Percentiles rank a stretch among this genome's conserved stretches.
Evolutionary conservation across 1,140 invertebrate genomes (phyloP).

Genomic region (Drosophila novamexicana): DNA sequence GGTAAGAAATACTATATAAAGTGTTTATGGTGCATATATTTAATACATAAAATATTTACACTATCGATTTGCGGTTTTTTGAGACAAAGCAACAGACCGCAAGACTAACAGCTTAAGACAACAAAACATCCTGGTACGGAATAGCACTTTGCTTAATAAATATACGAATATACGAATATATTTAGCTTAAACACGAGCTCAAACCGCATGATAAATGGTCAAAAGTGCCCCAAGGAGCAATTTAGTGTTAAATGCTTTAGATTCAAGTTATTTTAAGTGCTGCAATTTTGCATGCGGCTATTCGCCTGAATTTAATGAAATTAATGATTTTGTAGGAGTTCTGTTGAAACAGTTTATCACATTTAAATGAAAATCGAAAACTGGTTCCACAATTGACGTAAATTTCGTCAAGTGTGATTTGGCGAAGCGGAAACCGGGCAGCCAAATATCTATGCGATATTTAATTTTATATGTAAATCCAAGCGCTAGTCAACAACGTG

Average conservation of each 20-base stretch:
- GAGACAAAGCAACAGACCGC: slow-evolving; percentile 27
- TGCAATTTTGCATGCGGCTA: slow-evolving; percentile 14
- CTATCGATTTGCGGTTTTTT: slow-evolving; percentile 31
- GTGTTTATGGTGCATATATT: slow-evolving; percentile 19
- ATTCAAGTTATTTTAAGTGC: slow-evolving; percentile 3
- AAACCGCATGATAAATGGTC: slow-evolving; percentile 20
- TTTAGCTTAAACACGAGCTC: slow-evolving; percentile 1
- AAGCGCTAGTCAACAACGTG: slow-evolving; percentile 37
- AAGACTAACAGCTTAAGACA: slow-evolving; percentile 31
- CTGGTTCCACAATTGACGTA: slow-evolving; percentile 74
- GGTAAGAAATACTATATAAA: background rate
- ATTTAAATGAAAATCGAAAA: slow-evolving; percentile 50
- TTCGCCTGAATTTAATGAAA: slow-evolving; percentile 27
- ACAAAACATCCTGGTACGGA: slow-evolving; percentile 21
- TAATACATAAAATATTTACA: slow-evolving; percentile 23
- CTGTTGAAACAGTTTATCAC: slow-evolving; percentile 38
- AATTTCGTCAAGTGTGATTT: slow-evolving; percentile 46
- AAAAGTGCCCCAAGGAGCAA: slow-evolving; percentile 12
- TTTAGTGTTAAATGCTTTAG: slow-evolving; percentile 6
- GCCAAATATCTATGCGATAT: slow-evolving; percentile 55
- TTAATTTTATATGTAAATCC: slow-evolving; percentile 76
- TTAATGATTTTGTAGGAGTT: slow-evolving; percentile 28
- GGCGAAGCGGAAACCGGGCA: slow-evolving; percentile 62
- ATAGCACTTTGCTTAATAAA: slow-evolving; percentile 16
- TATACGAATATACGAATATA: background rate